Evolutionary conservation across 2,888 invertebrate species (phyloP), one percentile per base, ranked within the genome.

Genomic region (Elysia crispata): DNA sequence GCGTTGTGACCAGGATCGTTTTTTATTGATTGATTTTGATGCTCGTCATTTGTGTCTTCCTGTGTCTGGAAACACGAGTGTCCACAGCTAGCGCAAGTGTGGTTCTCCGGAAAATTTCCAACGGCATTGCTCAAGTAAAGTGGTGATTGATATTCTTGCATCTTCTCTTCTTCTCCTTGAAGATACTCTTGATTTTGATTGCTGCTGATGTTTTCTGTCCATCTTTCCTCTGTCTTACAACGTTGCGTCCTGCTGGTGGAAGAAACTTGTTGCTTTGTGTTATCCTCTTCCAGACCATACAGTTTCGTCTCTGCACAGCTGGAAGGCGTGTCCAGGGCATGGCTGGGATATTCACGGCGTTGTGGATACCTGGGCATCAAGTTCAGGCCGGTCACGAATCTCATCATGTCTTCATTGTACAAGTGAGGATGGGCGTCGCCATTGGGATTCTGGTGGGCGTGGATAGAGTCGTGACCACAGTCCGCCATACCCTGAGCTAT

Each of bases 331-430:
- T 30, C 25, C 18, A 11, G n/a, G 11, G 41, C 5, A 6, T 41
- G 41, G 41, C 5, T 41, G 5, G 41, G 41, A 41, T 41, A 41
- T 6, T 11, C 3, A 41, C 41, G 5, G 41, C 11, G 41, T 11
- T 11, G 41, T 20, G 15, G 15, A 18, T 54, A n/a, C 25, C 33
- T 80, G 0, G 76, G 76, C 20, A 69, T 41, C 15, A 76, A 54
- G 31, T 41, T 33, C 11, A 80, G n/a, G 1, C 33, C 62, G 0
- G 80, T 64, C 20, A 73, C 76, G 30, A 72, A 80, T 1, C 72
- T n/a, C 28, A 80, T 50, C 76, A 80, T 70, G 31, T 76, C 72
- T 11, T 50, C 41, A 15, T 49, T 18, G 5, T 72, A n/a, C 20
- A 23, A 49, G 3, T 70, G 54, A 41, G 41, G 11, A 41, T 11